Base-by-base conservation (phyloP, 2,888 invertebrate species). In the Mimas tiliae region DNA sequence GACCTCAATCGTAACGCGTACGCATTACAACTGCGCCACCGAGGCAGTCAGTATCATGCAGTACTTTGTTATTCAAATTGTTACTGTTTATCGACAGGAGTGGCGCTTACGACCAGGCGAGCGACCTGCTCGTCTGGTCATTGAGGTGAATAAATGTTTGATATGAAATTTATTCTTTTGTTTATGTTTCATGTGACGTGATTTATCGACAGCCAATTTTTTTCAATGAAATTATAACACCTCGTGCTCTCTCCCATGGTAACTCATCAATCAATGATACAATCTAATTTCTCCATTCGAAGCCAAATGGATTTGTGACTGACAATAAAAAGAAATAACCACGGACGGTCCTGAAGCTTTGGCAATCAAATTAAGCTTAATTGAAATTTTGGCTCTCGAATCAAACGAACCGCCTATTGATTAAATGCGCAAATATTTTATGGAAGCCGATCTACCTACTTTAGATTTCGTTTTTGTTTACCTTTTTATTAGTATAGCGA, bases 351-450 rank as follows among this genome's bases (percentile, higher is more conserved):
- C 58, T 42, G 58, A 42, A 38, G 58, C 58, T 58, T 52, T 19
- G 58, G 42, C 42, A 42, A 58, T 42, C 58, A 58, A 58, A 58
- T 58, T 58, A 58, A 58, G 58, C 58, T 58, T 58, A 58, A 58
- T 58, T 58, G 58, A 58, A 58, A 42, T 42, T 58, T 42, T 12
- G 58, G 19, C 19, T 16, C 16, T 58, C 58, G 58, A 58, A 19
- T 42, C 58, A 58, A 58, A 58, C 58, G 42, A 12, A 58, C 42
- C 58, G 19, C 12, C 42, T 21, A 58, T 58, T 58, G 38, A 58
- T 58, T 42, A 58, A 58, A 58, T 42, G 38, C 19, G 38, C 19
- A 58, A 58, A 58, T 58, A 42, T 58, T 19, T 58, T 58, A 58
- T 12, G 12, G 58, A 19, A 14, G 16, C 19, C 58, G 38, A 58